Conservation (phyloP, 1,140 invertebrate genomes). For the Drosophila kepulauana region DNA sequence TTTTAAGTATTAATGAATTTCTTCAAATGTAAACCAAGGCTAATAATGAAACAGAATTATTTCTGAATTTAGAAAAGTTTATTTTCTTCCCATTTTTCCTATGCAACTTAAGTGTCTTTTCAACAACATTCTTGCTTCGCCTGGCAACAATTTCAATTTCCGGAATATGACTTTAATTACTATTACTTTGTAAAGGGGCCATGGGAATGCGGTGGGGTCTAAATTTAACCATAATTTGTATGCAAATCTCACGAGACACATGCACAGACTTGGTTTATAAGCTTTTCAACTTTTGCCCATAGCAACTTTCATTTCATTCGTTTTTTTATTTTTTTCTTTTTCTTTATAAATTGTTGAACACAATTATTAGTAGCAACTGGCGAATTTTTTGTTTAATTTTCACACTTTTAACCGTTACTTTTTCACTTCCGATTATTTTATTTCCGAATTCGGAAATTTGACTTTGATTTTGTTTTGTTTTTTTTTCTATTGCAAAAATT, state of each 20-base stretch:
- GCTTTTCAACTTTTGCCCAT: slow-evolving; percentile 9
- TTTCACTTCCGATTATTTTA: slow-evolving; percentile 43
- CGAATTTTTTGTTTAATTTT: slow-evolving; percentile 4
- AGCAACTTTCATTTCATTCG: slow-evolving; percentile 46
- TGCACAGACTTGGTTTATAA: slow-evolving; percentile 24
- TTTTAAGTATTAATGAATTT: too few species aligned
- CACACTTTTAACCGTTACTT: slow-evolving; percentile 12
- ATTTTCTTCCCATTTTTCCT: background rate
- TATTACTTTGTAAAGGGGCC: slow-evolving; percentile 12
- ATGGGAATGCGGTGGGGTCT: background rate
- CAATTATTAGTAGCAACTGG: slow-evolving; percentile 4
- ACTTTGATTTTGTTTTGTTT: slow-evolving; percentile 20
- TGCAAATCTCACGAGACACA: slow-evolving; percentile 41
- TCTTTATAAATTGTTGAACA: slow-evolving; percentile 1
- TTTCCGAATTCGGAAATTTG: slow-evolving; percentile 25
- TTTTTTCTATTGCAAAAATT: slow-evolving; percentile 50
- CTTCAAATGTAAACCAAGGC: too few species aligned
- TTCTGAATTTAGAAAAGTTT: background rate
- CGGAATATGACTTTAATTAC: background rate
- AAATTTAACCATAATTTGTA: slow-evolving; percentile 29
- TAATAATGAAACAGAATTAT: too few species aligned
- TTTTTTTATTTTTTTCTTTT: slow-evolving; percentile 4
- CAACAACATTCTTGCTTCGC: background rate
- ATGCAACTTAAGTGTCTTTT: background rate
- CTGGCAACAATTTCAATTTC: slow-evolving; percentile 13